Evolutionary conservation across 2,888 invertebrate species (phyloP), one percentile per base, ranked within the genome.

Genomic region (Pristionchus entomophagus): DNA sequence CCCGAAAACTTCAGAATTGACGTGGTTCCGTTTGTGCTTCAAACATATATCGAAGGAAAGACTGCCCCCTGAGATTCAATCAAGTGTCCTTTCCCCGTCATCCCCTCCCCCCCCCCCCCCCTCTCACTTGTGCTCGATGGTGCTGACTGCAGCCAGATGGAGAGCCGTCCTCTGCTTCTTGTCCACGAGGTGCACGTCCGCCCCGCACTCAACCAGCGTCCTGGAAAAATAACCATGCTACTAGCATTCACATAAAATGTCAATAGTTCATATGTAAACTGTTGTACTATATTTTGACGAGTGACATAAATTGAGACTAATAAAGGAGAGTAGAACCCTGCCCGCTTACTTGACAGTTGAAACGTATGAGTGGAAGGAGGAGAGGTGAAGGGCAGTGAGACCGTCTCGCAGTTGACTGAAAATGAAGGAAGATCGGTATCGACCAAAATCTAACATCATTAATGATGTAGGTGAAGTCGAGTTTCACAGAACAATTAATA

Each of bases 121-220:
- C 5, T 0, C 85, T 51, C 32, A 85, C 85, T 35, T 41, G 56
- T 85, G 85, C 26, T 85, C 85, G 26, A 45, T 77, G 32, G 85
- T 85, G 38, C 49, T 49, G 2, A 73, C 38, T 14, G 85, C 73
- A 53, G 85, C 85, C 38, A 85, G 56, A 85, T 85, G 85, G 32
- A 85, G 85, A 17, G 85, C 62, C 35, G 85, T 85, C 32, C 85
- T 38, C 32, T 56, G 32, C 49, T 77, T 73, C 26, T 45, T 41
- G 26, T 85, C 85, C 53, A 53, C 51, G 0, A 56, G 12, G 29
- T 51, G 22, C n/a, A 85, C 85, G 22, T 85, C 53, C n/a, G 51
- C 73, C 17, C 38, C 38, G 38, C 45, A 49, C 49, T 84, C 83
- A 45, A 84, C 32, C 32, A 84, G 65, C 10, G 38, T 53, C 41